These are phyloP conservation scores for Hemicentrotus pulcherrimus DNA, from an alignment of 35 echinoderm and acorn worm genomes.

Conservation along the genomic window DNA sequence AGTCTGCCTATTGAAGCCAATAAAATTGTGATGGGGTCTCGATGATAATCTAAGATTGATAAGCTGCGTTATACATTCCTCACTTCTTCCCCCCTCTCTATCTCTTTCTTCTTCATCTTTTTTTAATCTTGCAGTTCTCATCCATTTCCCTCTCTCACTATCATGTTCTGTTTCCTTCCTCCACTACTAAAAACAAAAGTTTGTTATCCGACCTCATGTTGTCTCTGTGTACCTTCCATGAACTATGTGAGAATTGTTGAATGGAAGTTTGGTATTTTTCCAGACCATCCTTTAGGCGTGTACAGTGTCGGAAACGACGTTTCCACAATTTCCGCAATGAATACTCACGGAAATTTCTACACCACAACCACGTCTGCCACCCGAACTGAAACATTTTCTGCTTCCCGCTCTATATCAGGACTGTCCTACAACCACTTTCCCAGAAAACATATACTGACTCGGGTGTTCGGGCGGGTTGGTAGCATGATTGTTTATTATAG, in stretches of 20 bases:
- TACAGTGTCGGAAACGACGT: neutral
- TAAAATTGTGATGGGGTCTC: no score
- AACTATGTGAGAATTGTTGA: slow-evolving; percentile 11
- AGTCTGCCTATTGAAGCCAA: no score
- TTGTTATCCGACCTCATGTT: neutral
- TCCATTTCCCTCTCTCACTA: no score
- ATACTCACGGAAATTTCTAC: neutral
- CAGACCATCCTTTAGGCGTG: slow-evolving; percentile 18
- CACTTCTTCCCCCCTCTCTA: neutral
- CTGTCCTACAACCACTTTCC: neutral
- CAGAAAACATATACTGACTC: neutral
- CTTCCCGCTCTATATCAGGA: neutral
- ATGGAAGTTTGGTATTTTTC: slow-evolving; percentile 25
- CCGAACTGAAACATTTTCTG: neutral
- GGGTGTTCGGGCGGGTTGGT: neutral
- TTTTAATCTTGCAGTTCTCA: no score
- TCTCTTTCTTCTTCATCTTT: neutral
- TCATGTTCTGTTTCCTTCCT: neutral
- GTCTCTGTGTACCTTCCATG: neutral
- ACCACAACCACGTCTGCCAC: no score
- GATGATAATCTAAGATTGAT: no score
- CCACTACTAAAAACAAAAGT: neutral
- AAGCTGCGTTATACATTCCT: no score
- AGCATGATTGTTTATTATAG: neutral
- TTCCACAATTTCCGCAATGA: slow-evolving; percentile 28